These are phyloP conservation scores for Porites lobata DNA, from an alignment of 92 coral and sea anemone genomes.

Conservation along the genomic window DNA sequence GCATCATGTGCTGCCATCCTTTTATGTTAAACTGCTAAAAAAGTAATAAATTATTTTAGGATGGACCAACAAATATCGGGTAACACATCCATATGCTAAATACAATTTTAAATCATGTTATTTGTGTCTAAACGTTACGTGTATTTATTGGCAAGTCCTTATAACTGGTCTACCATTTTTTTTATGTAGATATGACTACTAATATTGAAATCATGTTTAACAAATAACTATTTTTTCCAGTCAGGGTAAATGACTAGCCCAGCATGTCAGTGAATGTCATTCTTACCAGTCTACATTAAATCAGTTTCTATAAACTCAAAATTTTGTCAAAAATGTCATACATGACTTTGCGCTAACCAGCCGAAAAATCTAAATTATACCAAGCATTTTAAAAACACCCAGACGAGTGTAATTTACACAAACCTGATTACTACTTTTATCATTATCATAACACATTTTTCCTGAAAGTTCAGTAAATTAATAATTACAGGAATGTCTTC, in stretches of 20 bases:
- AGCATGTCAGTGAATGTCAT: not conserved
- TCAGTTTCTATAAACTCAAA: not conserved
- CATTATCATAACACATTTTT: not conserved
- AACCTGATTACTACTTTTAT: not conserved
- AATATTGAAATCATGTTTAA: not conserved
- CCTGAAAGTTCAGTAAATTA: slow-evolving; percentile 1
- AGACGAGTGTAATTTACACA: slow-evolving; percentile 4
- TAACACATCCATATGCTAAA: not conserved
- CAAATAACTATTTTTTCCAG: slow-evolving; percentile 16
- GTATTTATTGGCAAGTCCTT: slow-evolving; percentile 40
- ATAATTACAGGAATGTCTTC: slow-evolving; percentile 2
- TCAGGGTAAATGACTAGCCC: slow-evolving; percentile 1
- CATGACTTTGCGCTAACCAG: not conserved
- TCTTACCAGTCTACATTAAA: not conserved
- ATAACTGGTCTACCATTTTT: slow-evolving; percentile 35
- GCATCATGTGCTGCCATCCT: not conserved
- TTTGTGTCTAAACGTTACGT: slow-evolving; percentile 42
- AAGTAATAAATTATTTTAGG: not conserved
- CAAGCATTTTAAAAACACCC: not conserved
- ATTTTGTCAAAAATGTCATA: not conserved
- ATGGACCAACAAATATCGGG: not conserved
- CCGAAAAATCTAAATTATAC: not conserved
- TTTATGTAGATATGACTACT: slow-evolving; percentile 28
- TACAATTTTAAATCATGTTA: not conserved
- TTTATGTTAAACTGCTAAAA: not conserved